Evolutionary conservation across 1,140 invertebrate species (phyloP), one percentile per base, ranked within the genome.

Genomic region (Diorhabda sublineata): DNA sequence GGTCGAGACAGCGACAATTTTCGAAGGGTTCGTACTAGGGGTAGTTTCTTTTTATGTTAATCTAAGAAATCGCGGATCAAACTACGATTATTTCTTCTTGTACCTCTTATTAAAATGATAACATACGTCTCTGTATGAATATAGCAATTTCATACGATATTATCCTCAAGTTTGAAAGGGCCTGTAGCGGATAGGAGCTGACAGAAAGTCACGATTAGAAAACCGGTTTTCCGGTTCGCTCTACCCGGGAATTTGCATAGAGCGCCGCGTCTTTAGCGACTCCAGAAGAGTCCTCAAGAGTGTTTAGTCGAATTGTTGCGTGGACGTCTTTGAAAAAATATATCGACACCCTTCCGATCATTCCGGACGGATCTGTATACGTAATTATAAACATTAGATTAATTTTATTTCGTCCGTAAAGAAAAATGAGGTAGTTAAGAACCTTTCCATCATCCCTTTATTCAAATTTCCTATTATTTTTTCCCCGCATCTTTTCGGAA

Each of bases 161-260:
- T 26, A 45, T 62, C 43, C 61, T n/a, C n/a, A 62, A 44, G 42
- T 62, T 59, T 62, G 61, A 43, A 62, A 62, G n/a, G 42, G 44
- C 61, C 61, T 62, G 44, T 6, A 62, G 61, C 61, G 44, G 61
- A 47, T 62, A 62, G 61, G 9, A 62, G 26, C 42, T 62, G 61
- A 62, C 61, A 62, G 44, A 62, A 62, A 62, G 61, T 62, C 43
- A 47, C 44, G 61, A 62, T 45, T 62, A 45, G 45, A 43, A 62
- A 9, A 8, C 8, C 44, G 44, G 61, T n/a, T 62, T 62, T 45
- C 61, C 3, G 47, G 6, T n/a, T 62, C 61, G 61, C 42, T 44
- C 45, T 44, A 43, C 3, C 61, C 61, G 61, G 26, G 44, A 62
- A 62, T 62, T 62, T 62, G 7, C n/a, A 62, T 62, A 0, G 44